Evolutionary conservation across 2,888 invertebrate species (phyloP), one percentile per base, ranked within the genome.

Genomic region (Diaperis boleti): DNA sequence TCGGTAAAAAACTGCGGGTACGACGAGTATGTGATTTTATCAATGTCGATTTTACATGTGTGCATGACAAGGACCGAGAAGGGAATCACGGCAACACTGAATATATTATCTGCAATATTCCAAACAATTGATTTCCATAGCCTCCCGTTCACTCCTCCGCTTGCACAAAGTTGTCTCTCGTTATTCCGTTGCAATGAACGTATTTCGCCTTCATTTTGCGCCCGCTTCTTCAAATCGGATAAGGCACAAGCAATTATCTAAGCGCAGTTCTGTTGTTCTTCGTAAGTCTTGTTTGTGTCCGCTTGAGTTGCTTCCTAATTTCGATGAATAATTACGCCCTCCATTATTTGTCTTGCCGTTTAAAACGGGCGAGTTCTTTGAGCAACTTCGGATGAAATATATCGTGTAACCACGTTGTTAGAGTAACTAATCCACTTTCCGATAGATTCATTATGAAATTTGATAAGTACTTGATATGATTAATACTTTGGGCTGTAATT

Each of bases 221-320:
- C 22, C 37, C 29, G 59, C 22, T 41, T 49, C 44, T 45, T 47
- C 44, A 56, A 64, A 64, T 64, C 60, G 60, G 64, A 64, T 60
- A 64, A 64, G 41, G 31, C 41, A 15, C 45, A 63, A 50, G 56
- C 55, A 64, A 64, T 64, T 64, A 56, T 64, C 54, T 49, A 33
- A 41, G 47, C 54, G 50, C 37, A 57, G 52, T 57, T 50, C 22
- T 57, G 59, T 63, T 59, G 54, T 63, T 59, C 47, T 54, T 59
- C 56, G 49, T 50, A 18, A 49, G 62, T 66, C 59, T 60, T 65
- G 62, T 67, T 63, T 55, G 47, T 60, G 59, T 57, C 56, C 62
- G 60, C 62, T 50, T 55, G 54, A 62, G 67, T 63, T 44, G 62
- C 56, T 65, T 64, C 45, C 61, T 65, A 64, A 67, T 65, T 63